Evolutionary conservation across 2,888 invertebrate species (phyloP), one percentile per base, ranked within the genome.

Genomic region (Eupeodes latifasciatus): DNA sequence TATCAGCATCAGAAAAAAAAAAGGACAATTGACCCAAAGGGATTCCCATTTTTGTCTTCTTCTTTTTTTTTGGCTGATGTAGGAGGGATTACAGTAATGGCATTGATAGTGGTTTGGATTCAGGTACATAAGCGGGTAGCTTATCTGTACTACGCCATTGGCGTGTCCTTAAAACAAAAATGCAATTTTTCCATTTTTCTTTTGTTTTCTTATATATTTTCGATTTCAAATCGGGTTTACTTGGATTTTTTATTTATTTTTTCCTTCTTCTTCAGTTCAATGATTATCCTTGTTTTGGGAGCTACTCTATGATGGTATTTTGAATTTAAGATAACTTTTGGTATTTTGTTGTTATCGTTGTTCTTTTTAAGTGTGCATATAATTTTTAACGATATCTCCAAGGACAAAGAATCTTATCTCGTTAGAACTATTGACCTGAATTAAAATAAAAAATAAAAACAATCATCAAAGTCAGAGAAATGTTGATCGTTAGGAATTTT

Each of bases 11-110:
- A 27, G 27, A 61, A 16, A 36, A 40, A 76, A 66, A 27, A 64
- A 64, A 61, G 59, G 49, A 76, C 80, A 72, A 76, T 80, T 80
- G 76, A 77, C 76, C 66, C 72, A 40, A 34, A 77, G 82, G 66
- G 72, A 78, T 64, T 4, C n/a, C 6, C n/a, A 11, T 55, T 44
- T 59, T 59, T 27, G 59, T 72, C 47, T 12, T 40, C 36, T 49
- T 72, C 16, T 40, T 72, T 34, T 47, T 47, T 47, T 57, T 72
- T 59, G 72, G 72, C 47, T 59, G 72, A 47, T 72, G 27, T 27
- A 27, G 59, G 14, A 6, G 59, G 59, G 47, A 59, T 14, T 27
- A 27, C 59, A 10, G 55, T 19, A 40, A 55, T 53, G 53, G 53
- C 55, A 53, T 16, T 69, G 69, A 36, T 69, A 12, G 44, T 72